Percentiles rank a stretch among this genome's conserved stretches.
Evolutionary conservation across 1,140 invertebrate species (phyloP).

Genomic region (Lysiphlebus fabarum): DNA sequence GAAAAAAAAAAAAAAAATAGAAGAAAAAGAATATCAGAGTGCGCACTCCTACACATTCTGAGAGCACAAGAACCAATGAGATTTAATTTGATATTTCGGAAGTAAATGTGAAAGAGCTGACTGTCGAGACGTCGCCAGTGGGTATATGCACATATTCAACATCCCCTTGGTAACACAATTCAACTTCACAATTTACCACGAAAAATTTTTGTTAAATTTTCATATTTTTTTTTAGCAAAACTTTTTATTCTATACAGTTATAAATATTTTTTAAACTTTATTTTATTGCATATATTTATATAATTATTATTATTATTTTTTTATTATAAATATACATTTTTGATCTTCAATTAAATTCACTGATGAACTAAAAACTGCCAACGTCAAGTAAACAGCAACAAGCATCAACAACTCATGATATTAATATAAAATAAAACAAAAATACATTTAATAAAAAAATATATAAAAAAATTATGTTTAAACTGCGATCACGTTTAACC

Average conservation of each 20-base stretch:
- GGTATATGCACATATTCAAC: conserved; percentile 25
- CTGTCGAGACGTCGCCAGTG: conserved; percentile 30
- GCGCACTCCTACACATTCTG: neutral
- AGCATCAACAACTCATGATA: conserved; percentile 18
- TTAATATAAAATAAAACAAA: conserved; percentile 8
- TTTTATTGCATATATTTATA: neutral
- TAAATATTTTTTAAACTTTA: conserved; percentile 15
- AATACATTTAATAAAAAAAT: neutral
- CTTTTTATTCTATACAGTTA: too few species aligned
- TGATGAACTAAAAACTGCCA: conserved; percentile 38
- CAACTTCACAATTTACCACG: conserved; percentile 7
- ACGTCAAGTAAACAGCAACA: conserved; percentile 22
- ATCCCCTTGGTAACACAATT: conserved; percentile 25
- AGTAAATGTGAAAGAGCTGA: conserved; percentile 36
- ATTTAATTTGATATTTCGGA: conserved; percentile 50
- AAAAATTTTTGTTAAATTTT: conserved; percentile 14
- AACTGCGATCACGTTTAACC: conserved; percentile 9
- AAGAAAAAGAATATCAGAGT: neutral
- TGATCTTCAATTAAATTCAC: conserved; percentile 42
- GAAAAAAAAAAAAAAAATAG: neutral
- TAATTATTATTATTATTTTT: neutral
- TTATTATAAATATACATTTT: too few species aligned
- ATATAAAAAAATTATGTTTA: neutral
- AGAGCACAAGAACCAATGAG: conserved; percentile 20
- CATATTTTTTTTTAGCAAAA: neutral